Evolutionary conservation across 2,888 invertebrate genomes (phyloP).

Genomic region (Stegophylla sp.): DNA sequence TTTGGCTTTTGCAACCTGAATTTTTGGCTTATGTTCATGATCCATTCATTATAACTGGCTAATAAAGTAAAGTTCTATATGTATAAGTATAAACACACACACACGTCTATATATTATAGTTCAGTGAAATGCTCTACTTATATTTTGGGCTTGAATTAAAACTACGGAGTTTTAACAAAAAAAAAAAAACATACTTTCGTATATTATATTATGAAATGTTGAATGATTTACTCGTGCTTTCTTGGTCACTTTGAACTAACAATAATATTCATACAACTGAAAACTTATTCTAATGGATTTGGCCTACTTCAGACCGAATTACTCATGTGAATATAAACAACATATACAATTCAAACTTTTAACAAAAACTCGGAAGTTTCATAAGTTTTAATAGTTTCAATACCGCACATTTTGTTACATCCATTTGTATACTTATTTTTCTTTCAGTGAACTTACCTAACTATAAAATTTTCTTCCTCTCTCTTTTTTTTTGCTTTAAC

Average conservation of each 20-base stretch:
- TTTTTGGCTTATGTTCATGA: conserved; percentile 38
- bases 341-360: conserved; percentile 7
- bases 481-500: too few species aligned
- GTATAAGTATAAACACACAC: too few species aligned
- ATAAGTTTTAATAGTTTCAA: conserved; percentile 26
- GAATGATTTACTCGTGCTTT: conserved; percentile 25
- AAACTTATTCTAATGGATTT: conserved; percentile 41
- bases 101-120: neutral
- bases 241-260: conserved; percentile 12
- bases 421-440: conserved; percentile 16
- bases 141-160: neutral
- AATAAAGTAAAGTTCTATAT: conserved; percentile 30
- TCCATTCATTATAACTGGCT: conserved; percentile 3
- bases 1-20: conserved; percentile 38
- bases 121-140: neutral
- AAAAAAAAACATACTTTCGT: conserved; percentile 17
- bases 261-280: conserved; percentile 11
- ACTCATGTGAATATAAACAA: conserved; percentile 10
- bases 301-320: neutral
- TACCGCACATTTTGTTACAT: neutral
- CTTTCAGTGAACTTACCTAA: conserved; percentile 1
- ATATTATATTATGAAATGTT: conserved; percentile 8
- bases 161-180: neutral
- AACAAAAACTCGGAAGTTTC: conserved; percentile 16
- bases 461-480: neutral